Conservation (phyloP, 2,797 vertebrate genomes). For the Aphelocoma californica region DNA sequence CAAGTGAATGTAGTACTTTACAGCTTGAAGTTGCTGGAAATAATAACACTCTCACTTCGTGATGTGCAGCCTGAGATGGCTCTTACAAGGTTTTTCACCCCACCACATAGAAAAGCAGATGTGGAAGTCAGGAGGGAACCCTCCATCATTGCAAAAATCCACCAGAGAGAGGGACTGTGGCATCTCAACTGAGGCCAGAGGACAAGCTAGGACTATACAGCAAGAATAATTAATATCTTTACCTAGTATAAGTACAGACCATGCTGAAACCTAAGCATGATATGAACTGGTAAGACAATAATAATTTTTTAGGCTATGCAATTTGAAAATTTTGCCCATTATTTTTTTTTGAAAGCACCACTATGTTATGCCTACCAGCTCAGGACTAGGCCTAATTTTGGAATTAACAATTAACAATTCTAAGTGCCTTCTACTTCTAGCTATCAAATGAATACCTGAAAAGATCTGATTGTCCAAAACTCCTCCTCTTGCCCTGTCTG, state of each 20-base stretch:
- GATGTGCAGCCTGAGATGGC: not conserved
- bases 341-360: not conserved
- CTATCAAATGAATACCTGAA: not conserved
- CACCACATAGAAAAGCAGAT: not conserved
- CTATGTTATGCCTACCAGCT: not conserved
- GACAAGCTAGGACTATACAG: not conserved
- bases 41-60: not conserved
- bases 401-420: not conserved
- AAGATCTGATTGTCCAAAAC: not conserved
- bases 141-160: not conserved
- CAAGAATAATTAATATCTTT: not conserved
- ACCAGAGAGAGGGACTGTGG: not conserved
- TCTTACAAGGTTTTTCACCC: not conserved
- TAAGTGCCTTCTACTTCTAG: not conserved
- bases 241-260: not conserved
- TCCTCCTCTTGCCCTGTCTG: not conserved
- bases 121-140: not conserved
- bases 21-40: not conserved
- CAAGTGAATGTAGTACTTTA: not conserved
- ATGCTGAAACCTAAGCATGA: not conserved
- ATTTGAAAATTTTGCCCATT: not conserved
- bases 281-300: not conserved
- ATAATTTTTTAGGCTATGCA: not conserved
- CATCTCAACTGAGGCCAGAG: not conserved
- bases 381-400: not conserved